Percentiles rank a stretch among this genome's conserved stretches.
Conservation (phyloP, 2,888 invertebrate species). For the Pristionchus fissidentatus region DNA sequence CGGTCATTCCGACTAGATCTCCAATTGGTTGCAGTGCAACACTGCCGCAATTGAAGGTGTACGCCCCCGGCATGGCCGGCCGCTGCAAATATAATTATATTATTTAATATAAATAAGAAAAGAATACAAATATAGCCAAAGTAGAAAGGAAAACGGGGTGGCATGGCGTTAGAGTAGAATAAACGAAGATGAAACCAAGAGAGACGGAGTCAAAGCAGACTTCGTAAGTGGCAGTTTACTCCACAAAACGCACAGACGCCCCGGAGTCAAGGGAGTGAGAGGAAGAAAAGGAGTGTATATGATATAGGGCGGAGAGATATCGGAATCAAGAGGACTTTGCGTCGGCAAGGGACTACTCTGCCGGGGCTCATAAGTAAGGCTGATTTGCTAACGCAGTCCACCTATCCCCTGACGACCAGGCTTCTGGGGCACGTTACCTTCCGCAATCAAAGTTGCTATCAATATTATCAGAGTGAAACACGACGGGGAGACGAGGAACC, state of each 20-base stretch:
- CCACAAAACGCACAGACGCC: conserved; percentile 18
- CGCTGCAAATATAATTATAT: too few relatives aligned
- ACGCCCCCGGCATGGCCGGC: conserved; percentile 67
- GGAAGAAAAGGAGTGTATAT: neutral
- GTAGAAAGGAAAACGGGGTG: too few relatives aligned
- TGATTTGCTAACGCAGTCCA: too few relatives aligned
- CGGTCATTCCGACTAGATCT: conserved; percentile 64
- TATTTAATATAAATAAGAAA: too few relatives aligned
- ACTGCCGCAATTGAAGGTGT: conserved; percentile 72
- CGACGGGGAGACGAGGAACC: neutral
- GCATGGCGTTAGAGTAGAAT: too few relatives aligned
- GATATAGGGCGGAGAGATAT: neutral
- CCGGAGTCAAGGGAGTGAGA: conserved; percentile 17
- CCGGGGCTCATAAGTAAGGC: too few relatives aligned
- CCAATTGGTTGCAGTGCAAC: conserved; percentile 65
- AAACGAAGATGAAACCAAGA: neutral
- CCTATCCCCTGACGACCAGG: too few relatives aligned
- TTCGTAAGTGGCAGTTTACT: conserved; percentile 4
- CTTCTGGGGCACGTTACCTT: too few relatives aligned
- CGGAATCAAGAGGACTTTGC: neutral
- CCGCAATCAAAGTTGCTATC: too few relatives aligned
- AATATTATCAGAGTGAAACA: too few relatives aligned
- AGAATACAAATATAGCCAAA: neutral
- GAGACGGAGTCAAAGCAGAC: neutral
- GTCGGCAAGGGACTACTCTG: too few relatives aligned